phyloP scores from a whole-genome alignment of 2,888 invertebrate species.

The Ochropleura leucogaster region DNA sequence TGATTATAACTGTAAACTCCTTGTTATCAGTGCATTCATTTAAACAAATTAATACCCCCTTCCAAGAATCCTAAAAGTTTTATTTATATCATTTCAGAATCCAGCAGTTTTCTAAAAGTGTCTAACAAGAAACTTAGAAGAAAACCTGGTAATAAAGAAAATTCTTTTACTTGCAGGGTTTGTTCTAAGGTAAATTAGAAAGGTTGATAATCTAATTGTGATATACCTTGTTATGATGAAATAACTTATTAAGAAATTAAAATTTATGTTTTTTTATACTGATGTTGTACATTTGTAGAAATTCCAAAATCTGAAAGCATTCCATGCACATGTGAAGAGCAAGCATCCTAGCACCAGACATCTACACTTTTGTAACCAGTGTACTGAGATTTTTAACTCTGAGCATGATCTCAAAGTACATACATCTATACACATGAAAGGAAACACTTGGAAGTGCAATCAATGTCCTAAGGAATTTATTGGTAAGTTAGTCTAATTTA shows the following conservation, averaged over 20 bases:
- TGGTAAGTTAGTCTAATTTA: constrained; percentile 73
- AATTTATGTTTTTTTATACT: neutral
- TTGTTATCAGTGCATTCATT: neutral
- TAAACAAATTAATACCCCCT: no score
- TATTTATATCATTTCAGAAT: constrained; percentile 44
- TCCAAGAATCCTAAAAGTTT: neutral
- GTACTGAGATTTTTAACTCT: constrained; percentile 85
- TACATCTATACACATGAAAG: constrained; percentile 81
- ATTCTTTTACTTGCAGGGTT: constrained; percentile 61
- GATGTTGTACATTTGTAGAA: constrained; percentile 70
- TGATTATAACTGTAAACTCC: neutral
- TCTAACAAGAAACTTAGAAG: constrained; percentile 33
- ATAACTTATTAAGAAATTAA: neutral
- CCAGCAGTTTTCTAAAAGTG: constrained; percentile 6
- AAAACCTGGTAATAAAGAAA: constrained; percentile 36
- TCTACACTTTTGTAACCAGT: constrained; percentile 79
- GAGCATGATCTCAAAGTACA: constrained; percentile 88
- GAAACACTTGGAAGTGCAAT: constrained; percentile 79
- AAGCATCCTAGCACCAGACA: constrained; percentile 63
- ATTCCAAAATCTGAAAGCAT: constrained; percentile 72
- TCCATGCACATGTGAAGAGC: constrained; percentile 73
- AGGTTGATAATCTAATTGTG: neutral
- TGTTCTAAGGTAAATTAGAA: constrained; percentile 70
- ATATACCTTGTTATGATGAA: neutral
- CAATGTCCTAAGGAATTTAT: constrained; percentile 88